Percentiles rank a stretch among this genome's conserved stretches.
These are phyloP conservation scores for Trypoxylus dichotomus DNA, from an alignment of 1,140 invertebrate species.

Conservation along the genomic window DNA sequence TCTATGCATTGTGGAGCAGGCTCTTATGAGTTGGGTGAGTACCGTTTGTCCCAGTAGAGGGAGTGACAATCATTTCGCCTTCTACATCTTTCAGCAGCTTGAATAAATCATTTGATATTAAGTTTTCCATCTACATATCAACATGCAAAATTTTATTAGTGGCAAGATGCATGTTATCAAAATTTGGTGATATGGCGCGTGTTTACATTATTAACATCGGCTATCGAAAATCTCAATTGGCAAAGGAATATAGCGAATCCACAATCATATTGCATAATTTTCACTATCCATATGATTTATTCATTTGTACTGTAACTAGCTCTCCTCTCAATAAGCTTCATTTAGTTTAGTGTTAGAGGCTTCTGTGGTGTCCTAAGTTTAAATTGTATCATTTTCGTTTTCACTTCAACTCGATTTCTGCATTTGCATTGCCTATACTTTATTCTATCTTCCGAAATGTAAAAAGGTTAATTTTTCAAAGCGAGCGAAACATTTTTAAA, in stretches of 20 bases:
- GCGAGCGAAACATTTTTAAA: no score
- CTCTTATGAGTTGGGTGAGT: conserved; percentile 48
- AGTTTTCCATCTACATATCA: neutral
- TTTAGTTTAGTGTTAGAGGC: conserved; percentile 4
- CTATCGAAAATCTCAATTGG: no score
- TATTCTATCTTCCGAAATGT: neutral
- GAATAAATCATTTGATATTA: conserved; percentile 24
- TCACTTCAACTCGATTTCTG: neutral
- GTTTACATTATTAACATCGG: no score
- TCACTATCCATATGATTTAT: neutral
- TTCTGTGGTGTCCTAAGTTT: neutral
- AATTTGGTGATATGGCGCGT: no score
- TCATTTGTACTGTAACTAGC: neutral
- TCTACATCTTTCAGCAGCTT: neutral
- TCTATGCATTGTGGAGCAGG: conserved; percentile 47
- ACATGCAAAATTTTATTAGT: neutral
- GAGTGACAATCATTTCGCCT: conserved; percentile 29
- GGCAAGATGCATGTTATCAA: neutral
- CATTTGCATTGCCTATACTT: neutral
- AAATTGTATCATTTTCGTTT: conserved; percentile 2
- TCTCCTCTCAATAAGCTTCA: conserved; percentile 27
- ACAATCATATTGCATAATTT: no score
- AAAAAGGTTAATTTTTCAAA: no score
- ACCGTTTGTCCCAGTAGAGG: conserved; percentile 34
- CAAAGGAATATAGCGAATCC: no score